A percentile compares a stretch with the other conserved stretches of the same genome.
Conservation (phyloP, 2,888 invertebrate species). For the Phorcus lineatus region DNA sequence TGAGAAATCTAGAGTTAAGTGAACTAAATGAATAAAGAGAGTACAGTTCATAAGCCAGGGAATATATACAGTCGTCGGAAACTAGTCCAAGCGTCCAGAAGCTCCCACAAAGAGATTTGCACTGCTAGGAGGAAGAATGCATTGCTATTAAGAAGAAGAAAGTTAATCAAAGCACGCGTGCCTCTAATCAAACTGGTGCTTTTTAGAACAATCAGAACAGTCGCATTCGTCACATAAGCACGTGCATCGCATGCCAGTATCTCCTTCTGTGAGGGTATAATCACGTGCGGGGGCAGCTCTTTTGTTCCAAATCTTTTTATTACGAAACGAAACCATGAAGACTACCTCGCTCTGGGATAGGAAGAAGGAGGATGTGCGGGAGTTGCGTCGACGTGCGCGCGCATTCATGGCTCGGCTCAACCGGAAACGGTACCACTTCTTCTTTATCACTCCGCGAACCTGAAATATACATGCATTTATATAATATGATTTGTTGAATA, state of each 20-base stretch:
- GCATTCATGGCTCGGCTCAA: conserved; percentile 54
- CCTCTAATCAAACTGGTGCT: conserved; percentile 22
- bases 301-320: conserved; percentile 17
- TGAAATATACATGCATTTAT: conserved; percentile 33
- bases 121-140: too few species aligned
- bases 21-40: too few species aligned
- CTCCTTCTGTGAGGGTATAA: neutral
- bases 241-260: conserved; percentile 2
- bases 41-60: too few species aligned
- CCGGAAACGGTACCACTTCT: conserved; percentile 68
- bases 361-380: conserved; percentile 66
- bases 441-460: conserved; percentile 67
- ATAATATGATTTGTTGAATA: too few species aligned
- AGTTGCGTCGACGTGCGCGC: conserved; percentile 60
- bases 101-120: too few species aligned
- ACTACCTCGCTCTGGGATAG: conserved; percentile 67
- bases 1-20: too few species aligned
- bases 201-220: conserved; percentile 8
- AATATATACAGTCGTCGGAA: too few species aligned
- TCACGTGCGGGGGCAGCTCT: neutral
- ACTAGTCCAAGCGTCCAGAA: too few species aligned
- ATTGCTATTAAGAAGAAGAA: neutral
- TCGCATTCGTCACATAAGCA: conserved; percentile 23
- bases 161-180: neutral
- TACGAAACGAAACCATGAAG: conserved; percentile 28